These are phyloP conservation scores for Alsophila aescularia DNA, from an alignment of 2,888 invertebrate species.

Conservation along the genomic window DNA sequence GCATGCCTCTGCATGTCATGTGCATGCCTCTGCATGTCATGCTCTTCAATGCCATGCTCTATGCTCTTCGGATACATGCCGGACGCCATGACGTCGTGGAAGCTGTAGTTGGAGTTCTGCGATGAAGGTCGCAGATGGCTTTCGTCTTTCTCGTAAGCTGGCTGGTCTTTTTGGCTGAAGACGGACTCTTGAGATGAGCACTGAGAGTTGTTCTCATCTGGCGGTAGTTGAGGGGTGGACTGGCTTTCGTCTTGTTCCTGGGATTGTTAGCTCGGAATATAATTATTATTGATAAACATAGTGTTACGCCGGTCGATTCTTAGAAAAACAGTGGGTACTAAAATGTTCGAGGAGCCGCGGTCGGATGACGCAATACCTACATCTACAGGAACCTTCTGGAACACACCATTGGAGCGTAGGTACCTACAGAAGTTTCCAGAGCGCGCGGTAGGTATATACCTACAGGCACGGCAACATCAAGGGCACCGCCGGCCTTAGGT, in stretches of 20 bases:
- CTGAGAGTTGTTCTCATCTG: constrained; percentile 61
- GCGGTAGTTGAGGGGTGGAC: constrained; percentile 27
- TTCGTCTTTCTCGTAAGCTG: constrained; percentile 66
- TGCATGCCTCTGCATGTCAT: not conserved
- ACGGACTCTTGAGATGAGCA: constrained; percentile 68
- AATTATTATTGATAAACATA: too few relatives aligned
- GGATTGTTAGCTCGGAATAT: too few relatives aligned
- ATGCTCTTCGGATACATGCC: constrained; percentile 15
- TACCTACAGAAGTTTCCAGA: too few relatives aligned
- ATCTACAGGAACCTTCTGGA: too few relatives aligned
- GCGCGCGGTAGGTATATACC: too few relatives aligned
- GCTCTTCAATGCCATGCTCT: constrained; percentile 3
- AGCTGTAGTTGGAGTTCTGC: constrained; percentile 72
- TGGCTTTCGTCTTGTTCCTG: constrained; percentile 36
- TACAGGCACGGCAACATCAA: too few relatives aligned
- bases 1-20: not conserved
- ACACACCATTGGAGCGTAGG: too few relatives aligned
- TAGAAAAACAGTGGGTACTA: too few relatives aligned
- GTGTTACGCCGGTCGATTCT: too few relatives aligned
- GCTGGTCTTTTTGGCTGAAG: constrained; percentile 39
- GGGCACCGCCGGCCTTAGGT: too few relatives aligned
- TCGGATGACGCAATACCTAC: too few relatives aligned
- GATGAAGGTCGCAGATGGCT: constrained; percentile 71
- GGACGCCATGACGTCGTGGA: constrained; percentile 64
- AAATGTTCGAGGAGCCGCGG: too few relatives aligned